Evolutionary conservation across 1,140 invertebrate genomes (phyloP), one percentile per base, ranked within the genome.

Genomic region (Lepidurus couesii): DNA sequence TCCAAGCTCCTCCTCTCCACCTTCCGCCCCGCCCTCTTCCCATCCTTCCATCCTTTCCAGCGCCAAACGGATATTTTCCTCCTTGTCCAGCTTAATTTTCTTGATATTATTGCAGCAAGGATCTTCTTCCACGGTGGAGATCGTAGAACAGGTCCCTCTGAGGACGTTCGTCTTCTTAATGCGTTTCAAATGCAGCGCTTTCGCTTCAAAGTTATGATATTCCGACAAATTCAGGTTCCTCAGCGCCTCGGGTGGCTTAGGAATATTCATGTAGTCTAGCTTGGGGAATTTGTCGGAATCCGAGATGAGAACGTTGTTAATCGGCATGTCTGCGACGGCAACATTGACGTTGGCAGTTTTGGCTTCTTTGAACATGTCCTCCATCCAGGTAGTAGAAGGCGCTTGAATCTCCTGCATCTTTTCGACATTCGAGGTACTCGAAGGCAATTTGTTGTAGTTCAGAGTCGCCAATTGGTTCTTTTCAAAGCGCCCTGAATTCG

Each of bases 341-440:
- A 91, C 89, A 84, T 91, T 90, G 0, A 89, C 88, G 82, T 90
- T 90, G 42, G 89, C 87, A 7, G 89, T 90, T 84, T 90, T 90
- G 0, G 89, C 88, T 80, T 90, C 88, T 83, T 91, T 91, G 16
- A 89, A 84, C 80, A 90, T 89, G 79, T 90, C 89, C 79, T 89
- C 87, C 42, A 90, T 82, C 84, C 16, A 81, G 34, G 47, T 79
- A 73, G 53, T 16, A n/a, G 8, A 65, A 21, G 53, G n/a, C 4
- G 16, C 21, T 13, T 13, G 53, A 5, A 11, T 13, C 53, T 21
- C 53, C 21, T 65, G 53, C 16, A 13, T 13, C 1, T 16, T 65
- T 65, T 65, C 13, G 53, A 13, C 53, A 9, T 1, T 21, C 2
- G 16, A 13, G 13, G 53, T 7, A 16, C 53, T 21, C 21, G 53